These are phyloP conservation scores for Dicerorhinus sumatrensis DNA, from an alignment of 2,113 vertebrate genomes.

Conservation along the genomic window DNA sequence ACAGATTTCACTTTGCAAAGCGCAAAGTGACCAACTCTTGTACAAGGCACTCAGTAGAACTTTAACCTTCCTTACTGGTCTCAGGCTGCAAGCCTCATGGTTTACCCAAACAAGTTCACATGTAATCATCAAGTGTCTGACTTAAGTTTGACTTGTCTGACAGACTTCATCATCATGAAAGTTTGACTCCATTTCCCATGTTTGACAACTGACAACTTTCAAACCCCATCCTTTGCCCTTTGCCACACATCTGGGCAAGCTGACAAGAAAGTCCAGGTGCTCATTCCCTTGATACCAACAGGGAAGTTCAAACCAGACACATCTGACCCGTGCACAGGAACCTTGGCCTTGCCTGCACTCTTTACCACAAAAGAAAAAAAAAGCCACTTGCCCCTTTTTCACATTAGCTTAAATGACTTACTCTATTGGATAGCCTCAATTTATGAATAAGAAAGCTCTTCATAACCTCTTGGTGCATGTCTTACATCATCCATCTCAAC, in stretches of 20 bases:
- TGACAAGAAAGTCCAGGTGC: neutral
- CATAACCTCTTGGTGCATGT: neutral
- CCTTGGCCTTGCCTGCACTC: neutral
- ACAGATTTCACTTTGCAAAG: neutral
- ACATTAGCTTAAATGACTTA: neutral
- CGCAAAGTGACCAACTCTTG: neutral
- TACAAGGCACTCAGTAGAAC: neutral
- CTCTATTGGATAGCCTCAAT: neutral
- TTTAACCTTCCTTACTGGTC: neutral
- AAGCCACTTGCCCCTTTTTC: neutral
- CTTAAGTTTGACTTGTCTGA: too few species aligned
- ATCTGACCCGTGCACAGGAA: neutral
- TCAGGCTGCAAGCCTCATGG: neutral
- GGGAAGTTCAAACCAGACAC: neutral
- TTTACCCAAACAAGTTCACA: neutral
- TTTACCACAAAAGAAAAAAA: neutral
- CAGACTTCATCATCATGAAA: neutral
- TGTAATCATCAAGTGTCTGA: neutral
- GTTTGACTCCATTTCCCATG: neutral
- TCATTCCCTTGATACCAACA: neutral
- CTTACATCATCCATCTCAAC: neutral
- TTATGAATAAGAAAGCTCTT: neutral
- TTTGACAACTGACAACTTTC: neutral
- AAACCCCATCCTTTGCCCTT: neutral
- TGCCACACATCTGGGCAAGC: neutral